Conservation (phyloP, 2,888 invertebrate genomes). For the Caenorhabditis auriculariae region DNA sequence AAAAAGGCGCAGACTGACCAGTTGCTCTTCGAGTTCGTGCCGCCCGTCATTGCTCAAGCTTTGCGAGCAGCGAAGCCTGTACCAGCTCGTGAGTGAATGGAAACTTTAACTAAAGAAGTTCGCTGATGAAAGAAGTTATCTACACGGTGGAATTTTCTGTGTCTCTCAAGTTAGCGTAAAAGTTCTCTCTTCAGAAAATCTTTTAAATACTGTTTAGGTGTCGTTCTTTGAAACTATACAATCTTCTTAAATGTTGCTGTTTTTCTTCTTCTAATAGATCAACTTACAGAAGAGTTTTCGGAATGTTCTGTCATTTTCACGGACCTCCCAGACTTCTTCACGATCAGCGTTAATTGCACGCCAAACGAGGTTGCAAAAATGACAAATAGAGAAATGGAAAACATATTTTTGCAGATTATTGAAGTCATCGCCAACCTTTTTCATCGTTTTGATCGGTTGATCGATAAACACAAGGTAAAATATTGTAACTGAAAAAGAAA, state of each 20-base stretch:
- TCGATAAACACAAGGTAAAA: constrained; percentile 32
- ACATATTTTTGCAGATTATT: constrained; percentile 53
- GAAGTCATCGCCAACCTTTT: constrained; percentile 64
- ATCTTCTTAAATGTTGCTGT: neutral
- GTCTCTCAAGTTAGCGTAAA: too few relatives aligned
- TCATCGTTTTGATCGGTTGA: constrained; percentile 56
- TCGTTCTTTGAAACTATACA: neutral
- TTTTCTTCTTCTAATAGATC: too few relatives aligned
- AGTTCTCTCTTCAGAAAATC: too few relatives aligned
- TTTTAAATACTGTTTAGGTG: neutral
- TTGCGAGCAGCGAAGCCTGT: constrained; percentile 43
- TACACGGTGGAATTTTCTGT: too few relatives aligned
- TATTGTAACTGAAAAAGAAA: constrained; percentile 2
- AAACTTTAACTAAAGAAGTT: neutral
- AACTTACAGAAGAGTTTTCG: constrained; percentile 56
- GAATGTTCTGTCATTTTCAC: constrained; percentile 63
- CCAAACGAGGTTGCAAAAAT: constrained; percentile 16
- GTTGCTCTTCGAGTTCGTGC: constrained; percentile 52
- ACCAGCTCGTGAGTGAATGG: constrained; percentile 40
- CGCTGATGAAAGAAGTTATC: too few relatives aligned
- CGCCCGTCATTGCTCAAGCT: constrained; percentile 48
- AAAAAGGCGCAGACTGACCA: constrained; percentile 46
- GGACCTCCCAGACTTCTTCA: constrained; percentile 65
- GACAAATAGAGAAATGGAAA: neutral
- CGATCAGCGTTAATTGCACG: constrained; percentile 60